Base-by-base conservation (phyloP, 1,140 invertebrate genomes). In the Hestina assimilis region DNA sequence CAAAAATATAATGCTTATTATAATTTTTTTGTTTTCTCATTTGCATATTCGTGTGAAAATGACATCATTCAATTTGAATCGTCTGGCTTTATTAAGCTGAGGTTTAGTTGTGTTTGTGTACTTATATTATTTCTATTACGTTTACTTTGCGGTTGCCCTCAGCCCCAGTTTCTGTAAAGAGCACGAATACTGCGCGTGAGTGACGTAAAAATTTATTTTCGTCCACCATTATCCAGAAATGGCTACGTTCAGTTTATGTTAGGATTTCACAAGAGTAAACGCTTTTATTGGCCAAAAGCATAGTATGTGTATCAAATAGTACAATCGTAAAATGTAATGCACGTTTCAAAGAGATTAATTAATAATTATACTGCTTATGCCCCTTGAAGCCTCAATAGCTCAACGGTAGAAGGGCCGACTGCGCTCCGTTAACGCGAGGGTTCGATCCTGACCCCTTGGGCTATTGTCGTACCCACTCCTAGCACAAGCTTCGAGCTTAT, bases 141-240 rank as follows among this genome's bases (percentile, higher is more conserved):
- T 38, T 17, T 38, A 38, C 7, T 38, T 51, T 31, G 46, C 24
- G 29, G 35, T 46, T 52, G 31, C 20, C 35, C 29, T 14, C 12
- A 52, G 28, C 33, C 35, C 11, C 41, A 51, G 33, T 53, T 59
- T 48, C 35, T 41, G 43, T 29, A 28, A 19, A 9, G 14, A 26
- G 40, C 51, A 60, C 31, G 54, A 72, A 60, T 61, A 54, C 52
- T 50, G 54, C 68, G 52, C 70, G 61, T 66, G 68, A 79, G 69
- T 72, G 71, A 81, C 71, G 76, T 71, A 69, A 56, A 69, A 66
- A 71, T n/a, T 70, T 85, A 85, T 85, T 83, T 85, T 61, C 33
- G 58, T 74, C 75, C 58, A 69, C 72, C 79, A 79, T 80, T 85
- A 83, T 82, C 76, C 80, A 82, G 82, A 74, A 83, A 83, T 81